phyloP scores from a whole-genome alignment of 2,113 vertebrate species.

The Megaceryle maxima region DNA sequence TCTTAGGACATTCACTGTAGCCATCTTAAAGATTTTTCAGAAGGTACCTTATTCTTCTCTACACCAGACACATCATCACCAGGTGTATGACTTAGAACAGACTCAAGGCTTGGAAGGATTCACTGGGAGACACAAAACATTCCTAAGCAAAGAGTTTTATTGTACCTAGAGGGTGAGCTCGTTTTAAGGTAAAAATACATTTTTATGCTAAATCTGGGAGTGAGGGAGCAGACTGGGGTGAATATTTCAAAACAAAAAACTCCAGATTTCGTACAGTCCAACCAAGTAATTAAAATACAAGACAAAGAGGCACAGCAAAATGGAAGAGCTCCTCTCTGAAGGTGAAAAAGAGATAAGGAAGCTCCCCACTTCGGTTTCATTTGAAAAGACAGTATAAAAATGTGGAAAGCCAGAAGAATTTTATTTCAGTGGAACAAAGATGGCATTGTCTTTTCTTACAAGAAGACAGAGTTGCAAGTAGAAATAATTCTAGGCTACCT shows the following conservation, averaged over 20 bases:
- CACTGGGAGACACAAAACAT: background rate
- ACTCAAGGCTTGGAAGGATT: background rate
- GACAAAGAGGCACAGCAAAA: background rate
- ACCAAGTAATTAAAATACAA: background rate
- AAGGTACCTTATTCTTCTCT: background rate
- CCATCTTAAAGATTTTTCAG: background rate
- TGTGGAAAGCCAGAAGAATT: background rate
- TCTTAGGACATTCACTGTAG: background rate
- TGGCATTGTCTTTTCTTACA: background rate
- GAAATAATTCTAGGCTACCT: background rate
- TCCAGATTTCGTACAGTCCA: background rate
- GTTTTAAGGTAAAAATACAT: background rate
- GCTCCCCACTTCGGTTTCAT: background rate
- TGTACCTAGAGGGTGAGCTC: background rate
- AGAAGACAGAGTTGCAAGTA: background rate
- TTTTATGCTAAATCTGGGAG: background rate
- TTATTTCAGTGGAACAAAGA: background rate
- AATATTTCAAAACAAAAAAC: background rate
- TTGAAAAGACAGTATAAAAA: background rate
- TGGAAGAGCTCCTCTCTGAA: background rate
- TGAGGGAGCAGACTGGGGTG: background rate
- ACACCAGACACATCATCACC: background rate
- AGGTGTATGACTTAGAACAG: background rate
- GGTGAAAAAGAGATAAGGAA: background rate
- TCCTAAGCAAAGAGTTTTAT: background rate